phyloP scores from a whole-genome alignment of 1,140 invertebrate genomes.

The Eumaeus atala region DNA sequence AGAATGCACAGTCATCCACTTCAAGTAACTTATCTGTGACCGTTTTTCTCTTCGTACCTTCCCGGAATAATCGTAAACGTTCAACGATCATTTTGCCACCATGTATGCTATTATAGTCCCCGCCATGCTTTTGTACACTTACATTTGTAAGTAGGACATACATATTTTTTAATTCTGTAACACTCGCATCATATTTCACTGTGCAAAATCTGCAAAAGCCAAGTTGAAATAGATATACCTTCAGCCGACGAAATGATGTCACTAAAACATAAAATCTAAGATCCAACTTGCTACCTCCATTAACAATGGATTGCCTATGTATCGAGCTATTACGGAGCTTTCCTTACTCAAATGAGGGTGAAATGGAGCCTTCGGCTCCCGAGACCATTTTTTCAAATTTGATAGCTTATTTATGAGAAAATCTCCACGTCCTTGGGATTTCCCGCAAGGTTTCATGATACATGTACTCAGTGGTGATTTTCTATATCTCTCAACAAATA shows the following conservation, averaged over 20 bases:
- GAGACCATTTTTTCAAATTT: constrained; percentile 89
- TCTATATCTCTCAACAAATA: constrained; percentile 96
- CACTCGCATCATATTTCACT: constrained; percentile 86
- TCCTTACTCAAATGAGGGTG: constrained; percentile 88
- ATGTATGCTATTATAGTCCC: constrained; percentile 95
- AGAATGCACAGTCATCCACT: constrained; percentile 91
- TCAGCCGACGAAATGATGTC: constrained; percentile 86
- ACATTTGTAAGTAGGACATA: constrained; percentile 94
- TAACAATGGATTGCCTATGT: constrained; percentile 89
- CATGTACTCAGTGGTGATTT: constrained; percentile 95
- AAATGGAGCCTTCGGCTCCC: constrained; percentile 84
- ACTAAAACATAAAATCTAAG: constrained; percentile 89
- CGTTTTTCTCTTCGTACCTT: constrained; percentile 90
- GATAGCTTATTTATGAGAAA: constrained; percentile 91
- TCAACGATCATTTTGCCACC: constrained; percentile 96
- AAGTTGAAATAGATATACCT: constrained; percentile 88
- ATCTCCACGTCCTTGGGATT: constrained; percentile 89
- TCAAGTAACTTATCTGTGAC: constrained; percentile 89
- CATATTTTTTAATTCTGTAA: constrained; percentile 87
- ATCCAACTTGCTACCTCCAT: constrained; percentile 92
- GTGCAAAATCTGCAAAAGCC: constrained; percentile 88
- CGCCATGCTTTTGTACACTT: constrained; percentile 88
- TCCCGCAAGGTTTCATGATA: constrained; percentile 97
- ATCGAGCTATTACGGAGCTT: constrained; percentile 91
- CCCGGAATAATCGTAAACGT: constrained; percentile 92